Conservation (phyloP, 2,888 invertebrate species). For the Tachina fera region DNA sequence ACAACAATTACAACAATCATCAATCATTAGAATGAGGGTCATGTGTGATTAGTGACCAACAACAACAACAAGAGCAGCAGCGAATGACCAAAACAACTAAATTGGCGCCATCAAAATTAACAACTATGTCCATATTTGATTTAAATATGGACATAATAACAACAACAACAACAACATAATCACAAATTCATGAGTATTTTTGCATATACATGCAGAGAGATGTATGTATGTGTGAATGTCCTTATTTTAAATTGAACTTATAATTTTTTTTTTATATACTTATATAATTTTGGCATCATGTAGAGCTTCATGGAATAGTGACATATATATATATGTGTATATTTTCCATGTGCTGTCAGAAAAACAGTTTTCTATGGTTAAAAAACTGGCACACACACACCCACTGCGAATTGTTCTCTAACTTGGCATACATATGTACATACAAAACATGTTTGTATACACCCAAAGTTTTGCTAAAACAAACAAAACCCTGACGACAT, state of each 20-base stretch:
- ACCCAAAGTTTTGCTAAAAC: slow-evolving; percentile 34
- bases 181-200: slow-evolving; percentile 12
- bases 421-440: slow-evolving; percentile 6
- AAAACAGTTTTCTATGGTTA: neutral
- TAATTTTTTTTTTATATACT: neutral
- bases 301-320: neutral
- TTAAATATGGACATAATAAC: neutral
- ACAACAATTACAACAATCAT: slow-evolving; percentile 21
- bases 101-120: slow-evolving; percentile 4
- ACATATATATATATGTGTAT: neutral
- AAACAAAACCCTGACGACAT: slow-evolving; percentile 26
- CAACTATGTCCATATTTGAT: too few relatives aligned
- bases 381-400: too few relatives aligned
- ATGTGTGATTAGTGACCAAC: neutral
- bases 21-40: slow-evolving; percentile 30
- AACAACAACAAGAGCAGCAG: neutral
- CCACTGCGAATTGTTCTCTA: neutral
- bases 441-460: neutral
- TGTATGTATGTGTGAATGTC: too few relatives aligned
- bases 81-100: neutral
- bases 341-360: neutral
- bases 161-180: slow-evolving; percentile 7
- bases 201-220: too few relatives aligned
- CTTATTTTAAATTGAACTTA: slow-evolving; percentile 4
- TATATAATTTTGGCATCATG: slow-evolving; percentile 1